Evolutionary conservation across 1,140 invertebrate species (phyloP).

Genomic region (Caenorhabditis inopinata): DNA sequence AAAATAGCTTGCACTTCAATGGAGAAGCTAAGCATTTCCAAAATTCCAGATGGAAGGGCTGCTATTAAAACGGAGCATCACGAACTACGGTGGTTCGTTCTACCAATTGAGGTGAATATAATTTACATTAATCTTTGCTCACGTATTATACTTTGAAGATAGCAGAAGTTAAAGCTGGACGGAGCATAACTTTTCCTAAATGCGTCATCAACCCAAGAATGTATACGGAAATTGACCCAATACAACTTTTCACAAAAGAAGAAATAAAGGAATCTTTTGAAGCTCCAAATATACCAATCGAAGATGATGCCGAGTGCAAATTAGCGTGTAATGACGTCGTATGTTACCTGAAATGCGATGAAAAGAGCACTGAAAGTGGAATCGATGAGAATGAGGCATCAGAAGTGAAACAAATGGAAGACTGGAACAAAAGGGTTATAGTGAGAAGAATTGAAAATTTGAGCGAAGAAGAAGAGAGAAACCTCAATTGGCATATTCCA

Average conservation of each 20-base stretch:
- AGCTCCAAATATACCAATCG: too few relatives aligned
- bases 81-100: conserved; percentile 80
- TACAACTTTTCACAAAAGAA: not conserved
- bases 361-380: not conserved
- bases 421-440: conserved; percentile 35
- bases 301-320: conserved; percentile 4
- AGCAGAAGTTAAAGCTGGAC: conserved; percentile 39
- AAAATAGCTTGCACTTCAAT: not conserved
- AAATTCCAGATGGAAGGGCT: conserved; percentile 76
- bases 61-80: conserved; percentile 74
- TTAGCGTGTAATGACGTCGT: conserved; percentile 2
- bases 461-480: conserved; percentile 33
- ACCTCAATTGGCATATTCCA: conserved; percentile 33
- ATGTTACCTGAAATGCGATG: not conserved
- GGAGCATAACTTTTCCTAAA: not conserved
- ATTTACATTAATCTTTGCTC: too few relatives aligned
- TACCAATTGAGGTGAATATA: conserved; percentile 72
- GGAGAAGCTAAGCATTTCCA: conserved; percentile 66
- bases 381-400: conserved; percentile 6
- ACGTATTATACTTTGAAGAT: too few relatives aligned
- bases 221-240: not conserved
- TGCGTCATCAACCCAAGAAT: not conserved
- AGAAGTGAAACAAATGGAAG: conserved; percentile 29
- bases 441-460: conserved; percentile 12
- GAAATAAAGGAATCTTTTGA: not conserved